Base-by-base conservation (phyloP, 2,888 invertebrate species). In the Hoplodrina blanda region DNA sequence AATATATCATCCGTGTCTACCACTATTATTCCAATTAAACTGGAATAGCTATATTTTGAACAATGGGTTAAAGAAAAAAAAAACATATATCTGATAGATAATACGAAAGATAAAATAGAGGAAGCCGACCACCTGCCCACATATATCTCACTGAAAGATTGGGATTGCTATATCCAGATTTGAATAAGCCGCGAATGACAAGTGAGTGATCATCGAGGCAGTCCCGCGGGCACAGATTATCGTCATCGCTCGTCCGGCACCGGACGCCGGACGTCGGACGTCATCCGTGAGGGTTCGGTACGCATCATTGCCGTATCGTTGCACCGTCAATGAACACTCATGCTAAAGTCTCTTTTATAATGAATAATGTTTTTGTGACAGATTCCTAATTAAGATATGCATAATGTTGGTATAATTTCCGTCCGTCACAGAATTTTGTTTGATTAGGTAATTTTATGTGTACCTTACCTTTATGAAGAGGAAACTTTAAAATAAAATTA, bases 151-250 rank as follows among this genome's bases (percentile, higher is more conserved):
- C 50, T 49, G 52, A 11, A n/a, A 37, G 57, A 54, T 54, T 57
- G 33, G 67, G 4, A 62, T 68, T 65, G 55, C 65, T 63, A 66
- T 63, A 73, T 69, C 57, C 72, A 49, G 61, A 59, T 56, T 80
- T 59, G 55, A 67, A 70, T 81, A 75, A 78, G 70, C 71, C 73
- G 61, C 62, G 60, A 82, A 76, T 81, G 85, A 77, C 81, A 82
- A 78, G 78, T 69, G 80, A 76, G 60, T 82, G 76, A 78, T 83
- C 80, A 84, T 75, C 64, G 72, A 77, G 76, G 70, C 75, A 80
- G 64, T 81, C 81, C 83, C 80, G 77, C 63, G 80, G 80, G 84
- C 71, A 79, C 72, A 79, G 83, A 87, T 86, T 82, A 86, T 85
- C 81, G 73, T 71, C 74, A 76, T 78, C 74, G 69, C 63, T 69